Evolutionary conservation across 2,888 invertebrate species (phyloP).

Genomic region (Acrocyrtus sp.): DNA sequence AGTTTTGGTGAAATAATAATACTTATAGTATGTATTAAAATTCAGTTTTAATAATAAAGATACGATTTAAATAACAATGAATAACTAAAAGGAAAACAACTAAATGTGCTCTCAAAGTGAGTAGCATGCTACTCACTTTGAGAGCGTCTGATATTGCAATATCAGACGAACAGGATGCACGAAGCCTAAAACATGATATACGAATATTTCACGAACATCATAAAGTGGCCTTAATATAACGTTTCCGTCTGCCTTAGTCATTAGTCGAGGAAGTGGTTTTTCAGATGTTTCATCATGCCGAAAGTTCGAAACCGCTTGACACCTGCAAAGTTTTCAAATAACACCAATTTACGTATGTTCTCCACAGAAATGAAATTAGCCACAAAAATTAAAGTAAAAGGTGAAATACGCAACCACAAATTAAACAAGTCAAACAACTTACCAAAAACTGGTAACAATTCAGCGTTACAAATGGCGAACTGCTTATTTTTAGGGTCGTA

Average conservation of each 20-base stretch:
- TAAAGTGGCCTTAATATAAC: too few species aligned
- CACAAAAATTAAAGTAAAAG: not conserved
- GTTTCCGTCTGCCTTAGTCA: too few species aligned
- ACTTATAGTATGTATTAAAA: constrained; percentile 15
- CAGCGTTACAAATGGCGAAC: constrained; percentile 93
- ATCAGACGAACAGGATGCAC: too few species aligned
- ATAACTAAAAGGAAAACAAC: too few species aligned
- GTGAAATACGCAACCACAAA: too few species aligned
- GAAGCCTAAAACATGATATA: too few species aligned
- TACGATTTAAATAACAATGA: too few species aligned
- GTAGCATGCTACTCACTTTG: too few species aligned
- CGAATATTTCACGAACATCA: too few species aligned
- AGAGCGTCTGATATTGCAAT: too few species aligned
- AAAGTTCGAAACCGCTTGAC: constrained; percentile 93
- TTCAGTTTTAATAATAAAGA: constrained; percentile 23
- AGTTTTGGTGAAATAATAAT: constrained; percentile 14
- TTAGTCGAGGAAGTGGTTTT: constrained; percentile 79
- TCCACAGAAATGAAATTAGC: not conserved
- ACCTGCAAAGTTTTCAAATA: constrained; percentile 65
- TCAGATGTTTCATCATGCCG: constrained; percentile 97
- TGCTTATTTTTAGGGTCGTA: constrained; percentile 96
- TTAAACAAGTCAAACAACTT: constrained; percentile 64
- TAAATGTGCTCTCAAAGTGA: too few species aligned
- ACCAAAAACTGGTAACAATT: constrained; percentile 89
- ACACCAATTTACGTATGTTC: not conserved